Evolutionary conservation across 2,113 vertebrate species (phyloP).

Genomic region (Aspidoscelis tigris): DNA sequence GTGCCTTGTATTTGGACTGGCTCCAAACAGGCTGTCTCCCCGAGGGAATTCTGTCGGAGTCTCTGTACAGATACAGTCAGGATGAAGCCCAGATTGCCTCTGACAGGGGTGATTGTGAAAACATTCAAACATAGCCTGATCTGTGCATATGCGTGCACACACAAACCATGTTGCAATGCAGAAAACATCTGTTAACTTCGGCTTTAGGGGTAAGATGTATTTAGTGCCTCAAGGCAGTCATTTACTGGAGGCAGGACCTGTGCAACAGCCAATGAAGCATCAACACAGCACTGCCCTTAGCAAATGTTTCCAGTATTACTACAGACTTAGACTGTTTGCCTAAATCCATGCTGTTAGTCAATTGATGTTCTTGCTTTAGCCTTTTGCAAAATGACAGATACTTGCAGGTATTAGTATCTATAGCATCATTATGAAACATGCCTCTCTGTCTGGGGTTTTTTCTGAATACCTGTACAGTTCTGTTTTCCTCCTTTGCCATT

Average conservation of each 20-base stretch:
- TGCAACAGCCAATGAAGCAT: not conserved
- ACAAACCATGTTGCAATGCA: not conserved
- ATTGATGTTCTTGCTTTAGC: not conserved
- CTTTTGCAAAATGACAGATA: not conserved
- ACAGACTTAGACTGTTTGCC: not conserved
- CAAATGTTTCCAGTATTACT: not conserved
- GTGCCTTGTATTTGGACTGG: conserved; percentile 6
- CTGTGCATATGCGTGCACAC: not conserved
- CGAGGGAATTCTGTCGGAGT: conserved; percentile 25
- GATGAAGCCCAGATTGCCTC: conserved; percentile 30
- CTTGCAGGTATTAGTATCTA: not conserved
- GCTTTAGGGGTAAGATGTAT: not conserved
- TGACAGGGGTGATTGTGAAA: conserved; percentile 23
- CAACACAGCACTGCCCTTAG: not conserved
- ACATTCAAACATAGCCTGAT: not conserved
- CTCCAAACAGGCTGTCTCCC: conserved; percentile 30
- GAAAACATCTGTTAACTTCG: not conserved
- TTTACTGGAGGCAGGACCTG: not conserved
- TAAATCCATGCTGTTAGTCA: not conserved
- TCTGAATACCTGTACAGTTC: not conserved
- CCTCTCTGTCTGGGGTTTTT: not conserved
- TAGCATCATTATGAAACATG: not conserved
- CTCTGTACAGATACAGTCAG: conserved; percentile 17
- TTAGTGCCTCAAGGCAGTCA: not conserved
- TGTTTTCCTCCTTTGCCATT: not conserved